phyloP scores from a whole-genome alignment of 2,113 vertebrate genomes.

The Eubucco bourcierii region DNA sequence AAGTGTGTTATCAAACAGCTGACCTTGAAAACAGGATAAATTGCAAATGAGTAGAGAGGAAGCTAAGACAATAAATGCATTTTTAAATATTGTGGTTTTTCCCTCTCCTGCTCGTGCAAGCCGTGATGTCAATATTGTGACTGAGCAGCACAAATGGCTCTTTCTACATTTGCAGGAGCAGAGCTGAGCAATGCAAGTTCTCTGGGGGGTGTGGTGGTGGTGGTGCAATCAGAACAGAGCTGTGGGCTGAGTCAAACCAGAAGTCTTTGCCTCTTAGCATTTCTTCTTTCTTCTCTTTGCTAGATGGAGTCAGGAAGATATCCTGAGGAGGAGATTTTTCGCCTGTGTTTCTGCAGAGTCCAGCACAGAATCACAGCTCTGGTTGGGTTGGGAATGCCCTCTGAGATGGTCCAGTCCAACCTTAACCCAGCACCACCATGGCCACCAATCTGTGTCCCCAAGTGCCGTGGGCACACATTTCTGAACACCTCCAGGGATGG shows the following conservation, averaged over 20 bases:
- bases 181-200: neutral
- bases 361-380: neutral
- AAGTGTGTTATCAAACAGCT: conserved; percentile 11
- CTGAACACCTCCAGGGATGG: no score
- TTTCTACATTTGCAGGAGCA: neutral
- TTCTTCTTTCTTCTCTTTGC: neutral
- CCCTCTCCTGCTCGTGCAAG: neutral
- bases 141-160: neutral
- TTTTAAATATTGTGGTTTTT: neutral
- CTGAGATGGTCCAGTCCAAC: no score
- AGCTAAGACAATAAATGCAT: neutral
- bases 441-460: no score
- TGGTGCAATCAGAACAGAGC: neutral
- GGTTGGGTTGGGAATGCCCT: no score
- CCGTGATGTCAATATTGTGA: neutral
- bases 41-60: conserved; percentile 9
- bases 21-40: conserved; percentile 50
- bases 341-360: neutral
- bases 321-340: neutral
- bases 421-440: no score
- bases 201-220: no score
- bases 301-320: neutral
- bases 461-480: no score
- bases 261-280: neutral
- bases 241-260: neutral